A percentile compares a stretch with the other conserved stretches of the same genome.
Conservation (phyloP, 2,797 vertebrate genomes). For the Sebastiscus albofasciatus region DNA sequence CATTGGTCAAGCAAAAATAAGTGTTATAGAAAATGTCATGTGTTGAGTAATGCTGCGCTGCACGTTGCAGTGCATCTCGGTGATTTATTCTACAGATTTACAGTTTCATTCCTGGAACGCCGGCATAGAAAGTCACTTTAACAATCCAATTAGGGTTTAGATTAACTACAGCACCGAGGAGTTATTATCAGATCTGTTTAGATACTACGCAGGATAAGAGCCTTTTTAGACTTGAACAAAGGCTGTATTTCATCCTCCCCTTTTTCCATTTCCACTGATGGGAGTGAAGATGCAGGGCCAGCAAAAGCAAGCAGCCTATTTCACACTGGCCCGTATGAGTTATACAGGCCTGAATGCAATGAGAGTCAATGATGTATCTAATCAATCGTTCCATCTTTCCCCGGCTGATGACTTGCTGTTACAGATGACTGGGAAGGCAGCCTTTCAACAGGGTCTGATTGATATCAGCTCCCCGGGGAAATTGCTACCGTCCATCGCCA, state of each 20-base stretch:
- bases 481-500: slow-evolving; percentile 56
- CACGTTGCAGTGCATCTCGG: background rate
- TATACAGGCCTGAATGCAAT: slow-evolving; percentile 40
- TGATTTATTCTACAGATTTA: slow-evolving; percentile 24
- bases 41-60: slow-evolving; percentile 6
- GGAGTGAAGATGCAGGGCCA: slow-evolving; percentile 19
- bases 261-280: slow-evolving; percentile 7
- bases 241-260: slow-evolving; percentile 2
- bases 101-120: background rate
- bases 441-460: slow-evolving; percentile 68
- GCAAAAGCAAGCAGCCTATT: slow-evolving; percentile 43
- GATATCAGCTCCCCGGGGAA: slow-evolving; percentile 59
- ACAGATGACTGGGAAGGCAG: slow-evolving; percentile 57
- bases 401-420: slow-evolving; percentile 52
- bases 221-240: slow-evolving; percentile 15
- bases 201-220: background rate
- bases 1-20: slow-evolving; percentile 44
- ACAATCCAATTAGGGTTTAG: slow-evolving; percentile 38
- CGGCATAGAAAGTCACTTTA: slow-evolving; percentile 14
- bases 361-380: slow-evolving; percentile 61
- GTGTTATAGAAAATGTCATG: slow-evolving; percentile 26
- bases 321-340: slow-evolving; percentile 23
- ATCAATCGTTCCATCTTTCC: slow-evolving; percentile 59
- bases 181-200: slow-evolving; percentile 22
- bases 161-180: slow-evolving; percentile 9